These are phyloP conservation scores for Hippocampus guttulatus DNA, from an alignment of 2,113 vertebrate genomes.

Conservation along the genomic window DNA sequence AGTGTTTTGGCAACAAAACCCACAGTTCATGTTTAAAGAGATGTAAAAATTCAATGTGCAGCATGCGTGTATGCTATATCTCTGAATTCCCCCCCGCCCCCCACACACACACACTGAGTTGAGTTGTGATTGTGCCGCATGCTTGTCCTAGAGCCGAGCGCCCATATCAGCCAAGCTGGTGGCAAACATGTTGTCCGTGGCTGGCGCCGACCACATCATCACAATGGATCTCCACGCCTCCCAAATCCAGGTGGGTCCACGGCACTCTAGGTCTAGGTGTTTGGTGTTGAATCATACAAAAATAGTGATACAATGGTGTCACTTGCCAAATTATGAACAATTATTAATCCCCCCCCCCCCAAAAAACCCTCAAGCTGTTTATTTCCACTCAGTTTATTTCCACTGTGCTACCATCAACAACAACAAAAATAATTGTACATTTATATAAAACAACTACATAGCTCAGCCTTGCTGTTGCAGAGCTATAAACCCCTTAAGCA, in stretches of 20 bases:
- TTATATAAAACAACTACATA: too few species aligned
- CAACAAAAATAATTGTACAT: too few species aligned
- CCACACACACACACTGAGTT: background rate
- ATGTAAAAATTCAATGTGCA: background rate
- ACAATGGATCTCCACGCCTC: slow-evolving; percentile 98
- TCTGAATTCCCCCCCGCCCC: too few species aligned
- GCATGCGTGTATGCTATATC: background rate
- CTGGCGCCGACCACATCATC: slow-evolving; percentile 95
- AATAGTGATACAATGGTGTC: too few species aligned
- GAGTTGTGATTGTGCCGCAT: slow-evolving; percentile 22
- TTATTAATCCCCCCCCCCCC: too few species aligned
- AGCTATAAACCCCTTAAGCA: too few species aligned
- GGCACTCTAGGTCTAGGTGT: too few species aligned
- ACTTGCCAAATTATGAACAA: too few species aligned
- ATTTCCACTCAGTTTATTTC: background rate
- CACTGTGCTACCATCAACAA: too few species aligned
- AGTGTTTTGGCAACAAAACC: background rate
- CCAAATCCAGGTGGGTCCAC: slow-evolving; percentile 84
- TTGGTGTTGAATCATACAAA: too few species aligned
- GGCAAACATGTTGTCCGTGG: slow-evolving; percentile 94
- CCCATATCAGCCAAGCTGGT: slow-evolving; percentile 96
- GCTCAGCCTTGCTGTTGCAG: too few species aligned
- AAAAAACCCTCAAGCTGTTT: background rate
- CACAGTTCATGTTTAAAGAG: too few species aligned
- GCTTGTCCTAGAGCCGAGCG: slow-evolving; percentile 80